Base-by-base conservation (phyloP, 2,113 vertebrate species). In the Limanda limanda region DNA sequence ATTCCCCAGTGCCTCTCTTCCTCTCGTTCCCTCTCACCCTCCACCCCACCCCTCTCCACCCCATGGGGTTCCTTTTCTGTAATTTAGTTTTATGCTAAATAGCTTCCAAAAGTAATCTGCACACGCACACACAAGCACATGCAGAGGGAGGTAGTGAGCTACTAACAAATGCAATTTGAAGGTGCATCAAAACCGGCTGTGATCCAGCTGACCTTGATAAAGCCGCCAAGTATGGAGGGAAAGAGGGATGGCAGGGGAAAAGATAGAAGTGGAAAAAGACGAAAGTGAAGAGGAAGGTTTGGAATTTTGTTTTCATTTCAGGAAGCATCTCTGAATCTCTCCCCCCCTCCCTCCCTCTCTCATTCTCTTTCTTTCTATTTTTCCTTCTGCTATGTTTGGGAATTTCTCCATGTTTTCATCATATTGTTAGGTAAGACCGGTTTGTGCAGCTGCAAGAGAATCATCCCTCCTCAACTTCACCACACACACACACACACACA, bases 91-190 rank as follows among this genome's bases (percentile, higher is more conserved):
- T 68, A 57, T 70, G 67, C 74, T 76, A 74, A 85, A 73, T 25
- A 76, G 67, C 55, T 70, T 79, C 12, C 59, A 31, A 68, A 83
- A 57, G 62, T 47, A 48, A 25, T 65, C 67, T 61, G 54, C 68
- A 37, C 59, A 54, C 15, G 23, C 47, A 60, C 14, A 51, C 51
- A 45, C 31, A 21, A 23, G n/a, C 27, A 69, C 42, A 7, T 37
- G 35, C 35, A 37, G 35, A 58, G 51, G 12, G 45, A 68, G 73
- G 45, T 45, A 61, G 47, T 24, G 54, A 63, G 48, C 60, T 71
- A 63, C 37, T 79, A 79, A 71, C 78, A 70, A 83, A 84, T 75
- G 35, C 75, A 74, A 78, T 86, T 83, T 81, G 57, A 74, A 62
- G 48, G 35, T 59, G 70, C 73, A 61, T 73, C 84, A 71, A 75